phyloP scores from a whole-genome alignment of 2,113 vertebrate genomes.

The Corythornis cristatus region DNA sequence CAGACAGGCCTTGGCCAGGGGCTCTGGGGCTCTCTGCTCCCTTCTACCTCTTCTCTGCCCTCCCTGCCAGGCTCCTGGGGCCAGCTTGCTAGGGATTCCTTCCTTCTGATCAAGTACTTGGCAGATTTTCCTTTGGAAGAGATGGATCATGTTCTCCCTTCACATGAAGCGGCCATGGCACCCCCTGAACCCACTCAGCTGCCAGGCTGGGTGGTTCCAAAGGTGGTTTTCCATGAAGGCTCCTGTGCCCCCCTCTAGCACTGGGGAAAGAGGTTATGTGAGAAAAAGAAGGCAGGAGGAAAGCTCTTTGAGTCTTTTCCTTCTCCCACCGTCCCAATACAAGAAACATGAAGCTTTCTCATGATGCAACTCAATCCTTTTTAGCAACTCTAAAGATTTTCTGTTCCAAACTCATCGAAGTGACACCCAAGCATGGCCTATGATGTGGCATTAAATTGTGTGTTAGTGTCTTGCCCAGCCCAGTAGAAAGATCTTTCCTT shows the following conservation, averaged over 20 bases:
- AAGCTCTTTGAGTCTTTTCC: background rate
- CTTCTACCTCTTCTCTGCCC: slow-evolving; percentile 42
- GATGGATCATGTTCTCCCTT: background rate
- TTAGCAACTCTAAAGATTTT: background rate
- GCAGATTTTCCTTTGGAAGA: background rate
- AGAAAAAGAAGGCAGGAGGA: background rate
- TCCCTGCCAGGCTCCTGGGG: background rate
- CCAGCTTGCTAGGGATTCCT: fast-evolving
- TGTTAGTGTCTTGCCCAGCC: background rate
- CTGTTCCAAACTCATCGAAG: background rate
- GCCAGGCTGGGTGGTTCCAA: background rate
- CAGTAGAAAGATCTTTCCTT: background rate
- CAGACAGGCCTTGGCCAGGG: background rate
- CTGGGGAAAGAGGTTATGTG: background rate
- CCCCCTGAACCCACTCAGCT: background rate
- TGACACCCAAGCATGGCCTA: background rate
- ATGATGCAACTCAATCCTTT: background rate
- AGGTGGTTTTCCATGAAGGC: background rate
- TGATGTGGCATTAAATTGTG: slow-evolving; percentile 6
- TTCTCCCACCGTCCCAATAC: background rate
- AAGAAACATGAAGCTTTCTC: background rate
- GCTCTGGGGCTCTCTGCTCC: background rate
- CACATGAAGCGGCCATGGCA: fast-evolving
- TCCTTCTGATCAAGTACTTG: background rate
- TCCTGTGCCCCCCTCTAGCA: background rate